Evolutionary conservation across 2,888 invertebrate genomes (phyloP), one percentile per base, ranked within the genome.

Genomic region (Conops quadrifasciatus): DNA sequence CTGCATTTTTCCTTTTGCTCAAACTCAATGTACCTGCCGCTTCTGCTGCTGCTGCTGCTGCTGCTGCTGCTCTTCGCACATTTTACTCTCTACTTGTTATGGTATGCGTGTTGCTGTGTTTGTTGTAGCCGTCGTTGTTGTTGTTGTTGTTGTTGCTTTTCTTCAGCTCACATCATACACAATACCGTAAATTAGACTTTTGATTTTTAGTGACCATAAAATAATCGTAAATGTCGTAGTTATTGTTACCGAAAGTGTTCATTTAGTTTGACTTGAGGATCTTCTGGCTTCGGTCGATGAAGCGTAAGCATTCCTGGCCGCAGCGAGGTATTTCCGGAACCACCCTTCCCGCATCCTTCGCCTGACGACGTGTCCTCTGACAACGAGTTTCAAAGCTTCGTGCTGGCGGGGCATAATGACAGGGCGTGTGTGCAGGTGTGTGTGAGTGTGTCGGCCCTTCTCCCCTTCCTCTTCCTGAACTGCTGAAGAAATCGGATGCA

Each of bases 171-270:
- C 63, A 36, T 26, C 58, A 58, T 58, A 58, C 58, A 28, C 28
- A 26, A 28, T 58, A 58, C 81, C 80, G 83, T 84, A 84, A 84
- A 84, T 84, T 82, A 81, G 80, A 81, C 81, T 85, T 84, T 84
- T 85, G 84, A 85, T 84, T 86, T 85, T 86, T 85, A 86, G 80
- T 83, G 83, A 79, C 81, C 83, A 83, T 85, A 85, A 86, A 86
- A 86, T 86, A 84, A 85, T 86, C 84, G 83, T 84, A 84, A 84
- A 83, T 82, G 84, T 84, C 84, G 82, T 81, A 81, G 81, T 85
- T 84, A 85, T 84, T 84, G 84, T 83, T 82, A 83, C 81, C 82
- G 80, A 84, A 85, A 85, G 82, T 83, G 81, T 82, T 83, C 82
- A 83, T 85, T 84, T 75, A 19, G 68, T 68, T 72, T 78, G 73